Percentiles rank a stretch among this genome's conserved stretches.
These are phyloP conservation scores for Alligator sinensis DNA, from an alignment of 2,113 vertebrate species.

Conservation along the genomic window DNA sequence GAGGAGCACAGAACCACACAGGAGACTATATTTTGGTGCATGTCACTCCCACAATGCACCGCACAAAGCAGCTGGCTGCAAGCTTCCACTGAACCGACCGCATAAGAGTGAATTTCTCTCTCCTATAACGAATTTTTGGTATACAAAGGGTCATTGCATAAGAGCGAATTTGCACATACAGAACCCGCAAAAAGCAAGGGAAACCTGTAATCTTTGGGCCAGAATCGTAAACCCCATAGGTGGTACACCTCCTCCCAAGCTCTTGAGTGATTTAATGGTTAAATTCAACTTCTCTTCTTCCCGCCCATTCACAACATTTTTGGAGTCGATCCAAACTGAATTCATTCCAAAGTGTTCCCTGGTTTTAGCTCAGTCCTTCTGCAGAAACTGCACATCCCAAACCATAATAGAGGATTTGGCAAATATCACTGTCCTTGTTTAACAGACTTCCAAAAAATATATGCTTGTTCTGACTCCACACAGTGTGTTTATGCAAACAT, in stretches of 20 bases:
- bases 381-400: conserved; percentile 58
- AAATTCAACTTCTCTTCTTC: conserved; percentile 6
- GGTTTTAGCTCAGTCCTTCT: conserved; percentile 58
- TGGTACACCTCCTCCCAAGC: conserved; percentile 12
- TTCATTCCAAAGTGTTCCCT: conserved; percentile 65
- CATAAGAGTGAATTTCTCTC: no score
- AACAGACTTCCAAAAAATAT: conserved; percentile 48
- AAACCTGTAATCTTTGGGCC: conserved; percentile 57
- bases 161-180: no score
- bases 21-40: no score
- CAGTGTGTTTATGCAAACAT: conserved; percentile 48
- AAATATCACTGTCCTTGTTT: conserved; percentile 61
- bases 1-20: no score
- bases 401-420: conserved; percentile 56
- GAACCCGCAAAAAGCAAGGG: neutral
- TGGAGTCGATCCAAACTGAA: conserved; percentile 55
- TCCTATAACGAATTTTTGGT: no score
- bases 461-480: conserved; percentile 49
- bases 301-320: conserved; percentile 61
- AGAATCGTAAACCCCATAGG: conserved; percentile 27
- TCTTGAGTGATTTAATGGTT: conserved; percentile 67
- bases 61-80: no score
- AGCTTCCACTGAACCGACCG: no score
- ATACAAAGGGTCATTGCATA: no score
- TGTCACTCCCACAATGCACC: no score